Evolutionary conservation across 2,113 vertebrate species (phyloP), one percentile per base, ranked within the genome.

Genomic region (Diphyllodes magnificus): DNA sequence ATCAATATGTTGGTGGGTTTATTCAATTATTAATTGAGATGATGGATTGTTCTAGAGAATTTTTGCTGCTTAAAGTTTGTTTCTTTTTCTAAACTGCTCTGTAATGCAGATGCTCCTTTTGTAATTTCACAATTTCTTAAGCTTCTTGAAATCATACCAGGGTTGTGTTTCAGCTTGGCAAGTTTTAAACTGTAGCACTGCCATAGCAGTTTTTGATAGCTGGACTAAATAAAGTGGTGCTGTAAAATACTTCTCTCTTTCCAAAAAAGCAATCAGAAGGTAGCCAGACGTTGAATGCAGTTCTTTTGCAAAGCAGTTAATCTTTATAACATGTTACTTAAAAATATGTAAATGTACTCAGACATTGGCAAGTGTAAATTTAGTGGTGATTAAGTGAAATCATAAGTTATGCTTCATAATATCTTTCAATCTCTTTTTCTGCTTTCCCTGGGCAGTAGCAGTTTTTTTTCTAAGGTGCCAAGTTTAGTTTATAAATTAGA

Each of bases 211-310:
- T 63, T 86, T 69, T 80, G 88, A 88, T 93, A 86, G 86, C 72
- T 83, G 56, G 78, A 82, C 94, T 88, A 93, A 92, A 73, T 95
- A 49, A 91, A 57, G 37, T 30, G 69, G 47, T 17, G 15, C 86
- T 91, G 44, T 88, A 65, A 92, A 93, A 69, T 19, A 19, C n/a
- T 83, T 82, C 44, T 92, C n/a, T 90, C 56, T 68, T 94, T 94
- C 85, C 69, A 81, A 66, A 94, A 68, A 84, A 75, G 77, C 71
- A 91, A 10, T 35, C 72, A 83, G 92, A 88, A 82, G 42, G 82
- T 71, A 86, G 60, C 56, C 25, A 2, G 69, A 53, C 30, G 0
- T 18, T 56, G 71, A 71, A 66, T 54, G 81, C 56, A 54, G 30
- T 35, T 96, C 50, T 51, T 65, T 59, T 85, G 54, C 57, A 70